A percentile compares a stretch with the other conserved stretches of the same genome.
Evolutionary conservation across 2,888 invertebrate genomes (phyloP).

Genomic region (Deilephila porcellus): DNA sequence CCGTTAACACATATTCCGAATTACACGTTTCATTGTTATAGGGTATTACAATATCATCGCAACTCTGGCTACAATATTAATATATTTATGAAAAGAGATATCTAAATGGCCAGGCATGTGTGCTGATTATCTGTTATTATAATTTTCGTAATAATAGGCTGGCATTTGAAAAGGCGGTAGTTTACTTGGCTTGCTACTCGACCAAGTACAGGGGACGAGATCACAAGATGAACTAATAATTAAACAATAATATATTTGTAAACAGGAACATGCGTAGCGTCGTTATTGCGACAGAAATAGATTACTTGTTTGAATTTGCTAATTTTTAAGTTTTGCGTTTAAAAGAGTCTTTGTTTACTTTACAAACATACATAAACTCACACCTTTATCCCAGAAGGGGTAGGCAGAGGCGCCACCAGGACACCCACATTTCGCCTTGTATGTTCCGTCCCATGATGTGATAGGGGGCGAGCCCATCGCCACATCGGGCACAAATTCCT

Average conservation of each 20-base stretch:
- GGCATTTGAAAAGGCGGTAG: constrained; percentile 19
- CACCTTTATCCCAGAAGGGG: no score
- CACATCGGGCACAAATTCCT: no score
- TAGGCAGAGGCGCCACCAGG: no score
- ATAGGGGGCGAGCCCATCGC: no score
- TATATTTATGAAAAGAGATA: constrained; percentile 8
- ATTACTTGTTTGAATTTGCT: constrained; percentile 32
- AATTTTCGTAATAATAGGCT: constrained; percentile 22
- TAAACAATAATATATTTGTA: constrained; percentile 33
- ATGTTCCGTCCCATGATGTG: no score
- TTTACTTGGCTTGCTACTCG: constrained; percentile 22
- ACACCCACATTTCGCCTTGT: no score
- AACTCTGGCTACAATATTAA: constrained; percentile 4
- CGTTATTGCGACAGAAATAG: constrained; percentile 34
- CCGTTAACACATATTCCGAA: constrained; percentile 14
- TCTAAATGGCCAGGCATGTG: constrained; percentile 13
- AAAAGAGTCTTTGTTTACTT: no score
- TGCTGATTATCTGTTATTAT: constrained; percentile 18
- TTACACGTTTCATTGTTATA: constrained; percentile 6
- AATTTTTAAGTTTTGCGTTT: neutral
- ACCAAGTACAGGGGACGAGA: constrained; percentile 10
- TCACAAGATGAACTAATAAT: constrained; percentile 34
- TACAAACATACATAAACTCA: no score
- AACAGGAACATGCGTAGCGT: constrained; percentile 19
- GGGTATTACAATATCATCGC: constrained; percentile 1